A percentile compares a stretch with the other conserved stretches of the same genome.
phyloP scores from a whole-genome alignment of 2,888 invertebrate species.

The Drosophila mercatorum region DNA sequence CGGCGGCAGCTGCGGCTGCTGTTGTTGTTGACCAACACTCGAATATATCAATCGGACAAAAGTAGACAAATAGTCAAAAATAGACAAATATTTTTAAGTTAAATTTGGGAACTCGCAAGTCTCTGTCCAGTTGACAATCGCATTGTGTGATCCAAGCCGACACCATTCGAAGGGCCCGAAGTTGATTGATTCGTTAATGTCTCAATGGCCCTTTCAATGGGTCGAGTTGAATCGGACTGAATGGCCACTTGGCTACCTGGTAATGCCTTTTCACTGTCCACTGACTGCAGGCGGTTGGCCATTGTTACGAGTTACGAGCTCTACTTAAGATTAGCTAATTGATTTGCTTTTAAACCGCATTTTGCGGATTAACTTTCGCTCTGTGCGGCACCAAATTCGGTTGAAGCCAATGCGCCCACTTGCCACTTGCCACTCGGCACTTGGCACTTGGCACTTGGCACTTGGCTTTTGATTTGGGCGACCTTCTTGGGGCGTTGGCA shows the following conservation, averaged over 20 bases:
- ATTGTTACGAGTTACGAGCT: slow-evolving; percentile 11
- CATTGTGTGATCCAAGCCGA: slow-evolving; percentile 10
- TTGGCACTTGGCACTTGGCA: background rate
- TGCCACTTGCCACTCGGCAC: background rate
- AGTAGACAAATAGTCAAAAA: background rate
- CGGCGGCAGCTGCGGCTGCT: no score
- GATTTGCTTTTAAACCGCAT: slow-evolving; percentile 46
- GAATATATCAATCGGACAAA: background rate
- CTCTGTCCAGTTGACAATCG: slow-evolving; percentile 12
- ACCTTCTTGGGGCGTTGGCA: slow-evolving; percentile 38
- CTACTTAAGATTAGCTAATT: slow-evolving; percentile 58
- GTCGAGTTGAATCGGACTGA: background rate
- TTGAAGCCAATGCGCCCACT: slow-evolving; percentile 1
- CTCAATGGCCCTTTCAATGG: background rate
- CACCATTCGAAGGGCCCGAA: background rate
- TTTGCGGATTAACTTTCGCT: slow-evolving; percentile 27
- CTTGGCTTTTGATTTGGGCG: slow-evolving; percentile 23
- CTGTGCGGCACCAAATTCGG: slow-evolving; percentile 1
- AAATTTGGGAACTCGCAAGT: slow-evolving; percentile 16
- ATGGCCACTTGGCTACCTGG: slow-evolving; percentile 4
- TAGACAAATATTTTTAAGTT: background rate
- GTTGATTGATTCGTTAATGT: slow-evolving; percentile 10
- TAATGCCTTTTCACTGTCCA: slow-evolving; percentile 44
- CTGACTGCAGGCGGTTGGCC: background rate
- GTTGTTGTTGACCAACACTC: background rate